Percentiles rank a stretch among this genome's conserved stretches.
phyloP scores from a whole-genome alignment of 2,797 vertebrate genomes.

The Urophycis tenuis region DNA sequence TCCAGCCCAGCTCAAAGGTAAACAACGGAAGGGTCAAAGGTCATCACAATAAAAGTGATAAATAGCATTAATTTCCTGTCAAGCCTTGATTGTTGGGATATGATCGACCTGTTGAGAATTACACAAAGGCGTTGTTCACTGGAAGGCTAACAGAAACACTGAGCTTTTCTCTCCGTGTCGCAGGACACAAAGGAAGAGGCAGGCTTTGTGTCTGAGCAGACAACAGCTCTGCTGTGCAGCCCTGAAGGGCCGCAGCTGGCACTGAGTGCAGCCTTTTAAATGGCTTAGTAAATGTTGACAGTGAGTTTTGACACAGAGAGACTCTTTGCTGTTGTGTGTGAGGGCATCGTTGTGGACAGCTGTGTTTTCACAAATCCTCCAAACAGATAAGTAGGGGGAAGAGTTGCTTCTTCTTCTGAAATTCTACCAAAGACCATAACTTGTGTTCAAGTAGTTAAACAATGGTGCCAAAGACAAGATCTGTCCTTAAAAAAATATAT shows the following conservation, averaged over 20 bases:
- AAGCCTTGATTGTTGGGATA: constrained; percentile 17
- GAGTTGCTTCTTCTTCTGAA: not conserved
- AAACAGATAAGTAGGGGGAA: not conserved
- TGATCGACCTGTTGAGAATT: not conserved
- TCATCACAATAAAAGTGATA: constrained; percentile 23
- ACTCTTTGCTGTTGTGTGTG: not conserved
- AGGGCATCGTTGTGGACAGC: not conserved
- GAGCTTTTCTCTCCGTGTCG: not conserved
- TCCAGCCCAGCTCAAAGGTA: constrained; percentile 15
- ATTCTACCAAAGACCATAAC: not conserved
- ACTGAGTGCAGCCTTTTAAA: not conserved
- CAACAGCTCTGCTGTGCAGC: not conserved
- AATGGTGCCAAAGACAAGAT: not conserved
- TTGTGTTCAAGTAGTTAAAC: not conserved
- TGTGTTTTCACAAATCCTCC: not conserved
- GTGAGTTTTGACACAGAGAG: not conserved
- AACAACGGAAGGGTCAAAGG: constrained; percentile 32
- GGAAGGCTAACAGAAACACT: not conserved
- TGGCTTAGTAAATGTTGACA: not conserved
- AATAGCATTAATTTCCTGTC: constrained; percentile 25
- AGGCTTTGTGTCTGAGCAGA: not conserved
- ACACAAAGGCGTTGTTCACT: not conserved
- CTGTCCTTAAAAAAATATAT: not conserved
- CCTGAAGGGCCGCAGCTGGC: not conserved
- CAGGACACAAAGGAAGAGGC: not conserved